Conservation (phyloP, 2,797 vertebrate genomes). For the Lagodon rhomboides region DNA sequence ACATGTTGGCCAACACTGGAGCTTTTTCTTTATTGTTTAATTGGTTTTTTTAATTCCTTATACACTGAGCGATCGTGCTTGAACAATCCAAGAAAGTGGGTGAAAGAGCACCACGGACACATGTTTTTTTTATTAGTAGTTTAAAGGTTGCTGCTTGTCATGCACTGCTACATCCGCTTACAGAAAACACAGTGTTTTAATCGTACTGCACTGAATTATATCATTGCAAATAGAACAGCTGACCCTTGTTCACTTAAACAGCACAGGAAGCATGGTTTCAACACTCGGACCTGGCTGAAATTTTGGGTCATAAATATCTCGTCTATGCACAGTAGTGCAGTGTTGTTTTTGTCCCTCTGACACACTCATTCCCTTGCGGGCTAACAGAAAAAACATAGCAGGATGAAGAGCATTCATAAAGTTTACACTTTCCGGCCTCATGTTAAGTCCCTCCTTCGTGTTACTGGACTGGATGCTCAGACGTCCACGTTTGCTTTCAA, state of each 20-base stretch:
- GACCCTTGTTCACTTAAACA: constrained; percentile 32
- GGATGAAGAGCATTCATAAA: constrained; percentile 34
- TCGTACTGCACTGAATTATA: not conserved
- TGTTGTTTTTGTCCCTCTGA: constrained; percentile 45
- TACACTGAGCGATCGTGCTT: constrained; percentile 5
- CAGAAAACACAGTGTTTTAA: constrained; percentile 37
- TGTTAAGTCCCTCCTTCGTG: constrained; percentile 19
- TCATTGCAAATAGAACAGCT: constrained; percentile 19
- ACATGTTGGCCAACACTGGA: not conserved
- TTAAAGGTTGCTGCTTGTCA: constrained; percentile 33
- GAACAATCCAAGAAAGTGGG: constrained; percentile 9
- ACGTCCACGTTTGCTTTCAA: constrained; percentile 13
- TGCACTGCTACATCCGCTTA: constrained; percentile 2
- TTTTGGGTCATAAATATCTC: constrained; percentile 45
- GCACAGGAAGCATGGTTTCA: constrained; percentile 47
- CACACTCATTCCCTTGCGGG: constrained; percentile 33
- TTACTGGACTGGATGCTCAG: not conserved
- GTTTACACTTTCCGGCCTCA: constrained; percentile 32
- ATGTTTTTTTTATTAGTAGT: constrained; percentile 21
- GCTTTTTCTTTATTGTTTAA: not conserved
- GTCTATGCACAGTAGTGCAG: constrained; percentile 20
- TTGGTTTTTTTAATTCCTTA: not conserved
- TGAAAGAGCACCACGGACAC: constrained; percentile 43
- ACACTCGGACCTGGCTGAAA: constrained; percentile 1
- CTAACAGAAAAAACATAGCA: constrained; percentile 49